Evolutionary conservation across 2,888 invertebrate species (phyloP).

Genomic region (Epinotia nisella): DNA sequence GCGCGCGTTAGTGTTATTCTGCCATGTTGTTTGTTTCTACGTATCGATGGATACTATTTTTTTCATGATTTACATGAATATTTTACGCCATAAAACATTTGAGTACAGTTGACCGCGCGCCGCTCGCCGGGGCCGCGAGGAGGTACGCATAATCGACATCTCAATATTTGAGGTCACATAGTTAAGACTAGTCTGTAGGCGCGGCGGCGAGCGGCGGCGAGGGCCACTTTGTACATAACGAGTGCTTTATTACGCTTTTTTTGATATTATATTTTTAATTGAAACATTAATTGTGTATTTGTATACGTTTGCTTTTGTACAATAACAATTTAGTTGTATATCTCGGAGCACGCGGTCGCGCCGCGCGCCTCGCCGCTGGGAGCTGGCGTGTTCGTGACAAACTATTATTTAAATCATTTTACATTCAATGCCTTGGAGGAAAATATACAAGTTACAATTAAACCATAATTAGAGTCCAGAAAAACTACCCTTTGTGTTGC

Average conservation of each 20-base stretch:
- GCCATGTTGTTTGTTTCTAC: constrained; percentile 51
- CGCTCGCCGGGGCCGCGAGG: not conserved
- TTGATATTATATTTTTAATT: constrained; percentile 71
- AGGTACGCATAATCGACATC: not conserved
- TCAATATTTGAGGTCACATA: constrained; percentile 16
- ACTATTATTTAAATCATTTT: not conserved
- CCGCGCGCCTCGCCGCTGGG: not conserved
- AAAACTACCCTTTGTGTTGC: no score
- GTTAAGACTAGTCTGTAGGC: constrained; percentile 16
- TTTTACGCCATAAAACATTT: constrained; percentile 41
- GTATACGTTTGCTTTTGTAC: constrained; percentile 66
- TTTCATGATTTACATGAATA: constrained; percentile 38
- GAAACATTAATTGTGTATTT: constrained; percentile 58
- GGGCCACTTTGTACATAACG: constrained; percentile 69
- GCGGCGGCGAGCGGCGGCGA: constrained; percentile 36
- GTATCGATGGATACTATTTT: constrained; percentile 36
- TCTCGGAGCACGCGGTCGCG: constrained; percentile 31
- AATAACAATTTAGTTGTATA: constrained; percentile 48
- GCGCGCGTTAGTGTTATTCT: constrained; percentile 64
- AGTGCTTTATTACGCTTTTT: constrained; percentile 81
- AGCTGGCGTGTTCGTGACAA: not conserved
- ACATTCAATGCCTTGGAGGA: not conserved
- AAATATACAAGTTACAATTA: no score
- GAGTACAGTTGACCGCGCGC: constrained; percentile 40
- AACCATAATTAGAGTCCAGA: no score